Percentiles rank a stretch among this genome's conserved stretches.
Conservation (phyloP, 2,888 invertebrate genomes). For the Phania funesta region DNA sequence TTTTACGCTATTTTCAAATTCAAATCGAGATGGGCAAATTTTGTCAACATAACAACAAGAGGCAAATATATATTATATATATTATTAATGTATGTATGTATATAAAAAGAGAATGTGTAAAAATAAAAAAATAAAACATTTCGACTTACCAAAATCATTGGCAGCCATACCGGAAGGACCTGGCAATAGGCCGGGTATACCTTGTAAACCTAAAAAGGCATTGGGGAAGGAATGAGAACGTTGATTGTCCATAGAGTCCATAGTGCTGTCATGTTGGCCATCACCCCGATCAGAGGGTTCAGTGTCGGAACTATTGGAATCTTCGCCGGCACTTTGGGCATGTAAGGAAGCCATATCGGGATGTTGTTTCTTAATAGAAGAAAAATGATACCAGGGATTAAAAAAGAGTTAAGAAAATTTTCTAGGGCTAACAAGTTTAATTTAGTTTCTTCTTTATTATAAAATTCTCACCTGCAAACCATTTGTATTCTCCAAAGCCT, state of each 20-base stretch:
- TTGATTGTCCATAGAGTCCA: conserved; percentile 84
- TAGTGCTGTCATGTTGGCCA: conserved; percentile 83
- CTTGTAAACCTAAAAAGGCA: conserved; percentile 90
- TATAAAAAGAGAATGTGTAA: background rate
- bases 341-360: conserved; percentile 83
- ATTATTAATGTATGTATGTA: conserved; percentile 31
- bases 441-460: background rate
- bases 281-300: conserved; percentile 86
- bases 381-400: background rate
- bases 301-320: conserved; percentile 91
- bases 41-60: conserved; percentile 70
- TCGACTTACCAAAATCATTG: conserved; percentile 90
- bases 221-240: conserved; percentile 89
- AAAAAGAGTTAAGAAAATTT: background rate
- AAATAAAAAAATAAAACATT: conserved; percentile 7
- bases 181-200: conserved; percentile 88
- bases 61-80: conserved; percentile 71
- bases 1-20: conserved; percentile 16
- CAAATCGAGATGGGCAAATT: conserved; percentile 61
- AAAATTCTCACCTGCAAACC: conserved; percentile 77
- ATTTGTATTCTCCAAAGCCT: conserved; percentile 86
- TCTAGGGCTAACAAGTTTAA: background rate
- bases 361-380: conserved; percentile 80
- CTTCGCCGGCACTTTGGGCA: conserved; percentile 89
- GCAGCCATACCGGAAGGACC: conserved; percentile 92